phyloP scores from a whole-genome alignment of 2,113 vertebrate species.

The Arenaria interpres region DNA sequence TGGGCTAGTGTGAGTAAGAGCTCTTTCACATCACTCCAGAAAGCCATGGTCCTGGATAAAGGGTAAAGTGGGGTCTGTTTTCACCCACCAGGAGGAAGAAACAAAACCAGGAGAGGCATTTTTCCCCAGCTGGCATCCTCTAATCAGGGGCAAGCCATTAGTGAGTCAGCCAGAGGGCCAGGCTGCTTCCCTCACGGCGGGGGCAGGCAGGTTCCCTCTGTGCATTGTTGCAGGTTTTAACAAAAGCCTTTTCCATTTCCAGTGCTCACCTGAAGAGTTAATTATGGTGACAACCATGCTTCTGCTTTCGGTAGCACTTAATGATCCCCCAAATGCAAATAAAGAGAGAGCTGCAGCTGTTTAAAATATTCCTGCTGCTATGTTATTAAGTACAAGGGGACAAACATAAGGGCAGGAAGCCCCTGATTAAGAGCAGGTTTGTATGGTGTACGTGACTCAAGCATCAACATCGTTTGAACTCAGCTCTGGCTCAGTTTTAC shows the following conservation, averaged over 20 bases:
- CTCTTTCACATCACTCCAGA: neutral
- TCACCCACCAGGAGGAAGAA: neutral
- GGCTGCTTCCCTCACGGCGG: accelerated
- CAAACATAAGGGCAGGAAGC: neutral
- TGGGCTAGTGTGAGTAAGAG: accelerated
- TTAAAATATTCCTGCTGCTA: neutral
- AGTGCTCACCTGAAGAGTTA: neutral
- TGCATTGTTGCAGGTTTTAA: neutral
- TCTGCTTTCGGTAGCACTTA: neutral
- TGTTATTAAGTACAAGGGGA: neutral
- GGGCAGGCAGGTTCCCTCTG: neutral
- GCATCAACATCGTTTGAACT: neutral
- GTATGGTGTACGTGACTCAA: neutral
- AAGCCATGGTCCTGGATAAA: neutral
- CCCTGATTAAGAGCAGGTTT: constrained; percentile 11
- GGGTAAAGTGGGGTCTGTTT: neutral
- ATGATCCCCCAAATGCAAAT: neutral
- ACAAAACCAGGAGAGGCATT: neutral
- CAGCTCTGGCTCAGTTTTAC: neutral
- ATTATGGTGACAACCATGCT: neutral
- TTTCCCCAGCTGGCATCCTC: neutral
- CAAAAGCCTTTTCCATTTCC: neutral
- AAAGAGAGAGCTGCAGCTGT: constrained; percentile 5
- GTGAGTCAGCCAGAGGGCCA: neutral
- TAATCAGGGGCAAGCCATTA: neutral